Evolutionary conservation across 2,888 invertebrate species (phyloP), one percentile per base, ranked within the genome.

Genomic region (Apomyelois bistriatella): DNA sequence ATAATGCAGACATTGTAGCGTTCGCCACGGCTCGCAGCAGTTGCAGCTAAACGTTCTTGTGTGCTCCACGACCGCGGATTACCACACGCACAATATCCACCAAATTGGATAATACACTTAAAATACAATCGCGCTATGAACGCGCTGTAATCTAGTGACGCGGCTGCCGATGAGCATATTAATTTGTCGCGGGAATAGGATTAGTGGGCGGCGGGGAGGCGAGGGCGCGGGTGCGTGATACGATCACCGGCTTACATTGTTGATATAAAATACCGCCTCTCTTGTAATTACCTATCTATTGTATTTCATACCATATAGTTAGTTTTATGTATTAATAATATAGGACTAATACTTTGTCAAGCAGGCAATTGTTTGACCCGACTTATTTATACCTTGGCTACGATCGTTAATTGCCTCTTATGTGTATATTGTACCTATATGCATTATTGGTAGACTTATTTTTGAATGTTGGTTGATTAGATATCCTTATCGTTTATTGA

Each of bases 101-200:
- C 89, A 90, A 91, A 92, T 92, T 92, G 92, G 92, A 92, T 92
- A 92, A 92, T 92, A 92, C 92, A 91, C 92, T 92, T 92, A 92
- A 92, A 92, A 92, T 90, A 92, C 91, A 89, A 90, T 90, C 90
- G 91, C 81, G 84, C 82, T 77, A 81, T 85, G 82, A 86, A 88
- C 83, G 87, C 83, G 79, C 76, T 79, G 82, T 89, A 90, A 87
- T 86, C 88, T 84, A 85, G 82, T 85, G 85, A 82, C 81, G 87
- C 78, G 82, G 80, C 82, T 82, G 85, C 85, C 88, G 87, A 90
- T 88, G 89, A 87, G 85, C 89, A 86, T 88, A 88, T 87, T 88
- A 88, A 89, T 89, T 86, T 87, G 87, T 87, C 82, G 80, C 82
- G 80, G 80, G 77, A 79, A 85, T 81, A 78, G 87, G 87, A 87